Base-by-base conservation (phyloP, 1,140 invertebrate genomes). In the Lasioglossum albipes region DNA sequence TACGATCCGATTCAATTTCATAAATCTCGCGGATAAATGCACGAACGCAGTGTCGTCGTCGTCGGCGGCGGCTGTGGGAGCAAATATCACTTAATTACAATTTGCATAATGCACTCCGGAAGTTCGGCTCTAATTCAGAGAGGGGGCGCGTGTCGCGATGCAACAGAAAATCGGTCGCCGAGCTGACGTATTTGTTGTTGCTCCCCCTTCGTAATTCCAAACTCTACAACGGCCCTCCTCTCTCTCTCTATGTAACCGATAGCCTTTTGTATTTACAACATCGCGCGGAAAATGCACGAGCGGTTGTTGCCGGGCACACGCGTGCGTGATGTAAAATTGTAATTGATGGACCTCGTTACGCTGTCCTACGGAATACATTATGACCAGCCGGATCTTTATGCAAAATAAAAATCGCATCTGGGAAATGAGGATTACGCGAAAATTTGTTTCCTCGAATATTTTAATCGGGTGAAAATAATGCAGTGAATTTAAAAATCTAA, bases 31-130 rank as follows among this genome's bases (percentile, higher is more conserved):
- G 52, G 64, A 72, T 72, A 65, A 72, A 78, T 52, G 68, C 62
- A 54, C 59, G 13, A 18, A 7, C 12, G 9, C 2, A 61, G 64
- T n/a, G 41, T 31, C 2, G 65, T 18, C 27, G 52, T 16, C 9
- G 22, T 13, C 10, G 6, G 22, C n/a, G 16, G 10, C 2, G 27
- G 6, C 75, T 45, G 20, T 67, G 31, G 6, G 42, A 18, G 67
- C 75, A 71, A 77, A 77, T 77, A 77, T 71, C 75, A 77, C 67
- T 77, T 77, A 77, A 72, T 79, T 79, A 79, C 76, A 72, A 72
- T 79, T 79, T 79, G 67, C 76, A 72, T 79, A 79, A 79, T 79
- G 62, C 69, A 72, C 76, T 72, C 57, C 20, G 68, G 49, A 72
- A 72, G 45, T 72, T 72, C 76, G 13, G 41, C 62, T 79, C 76